Percentiles rank a stretch among this genome's conserved stretches.
Evolutionary conservation across 2,888 invertebrate species (phyloP).

Genomic region (Carabus problematicus): DNA sequence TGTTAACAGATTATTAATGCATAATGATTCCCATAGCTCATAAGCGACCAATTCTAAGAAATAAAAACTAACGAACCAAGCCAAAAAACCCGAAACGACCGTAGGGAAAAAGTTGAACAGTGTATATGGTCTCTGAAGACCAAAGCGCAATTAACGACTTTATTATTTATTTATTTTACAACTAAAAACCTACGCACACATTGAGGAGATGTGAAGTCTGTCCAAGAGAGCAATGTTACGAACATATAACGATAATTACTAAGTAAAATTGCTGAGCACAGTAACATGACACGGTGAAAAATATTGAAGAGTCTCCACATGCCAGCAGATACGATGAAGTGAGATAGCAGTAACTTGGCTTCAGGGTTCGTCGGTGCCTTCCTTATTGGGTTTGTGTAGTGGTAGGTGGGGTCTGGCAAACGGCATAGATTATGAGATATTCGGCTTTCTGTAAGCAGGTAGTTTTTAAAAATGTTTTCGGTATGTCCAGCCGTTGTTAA

Average conservation of each 20-base stretch:
- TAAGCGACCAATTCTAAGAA: background rate
- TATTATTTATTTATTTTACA: slow-evolving; percentile 42
- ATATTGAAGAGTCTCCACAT: slow-evolving; percentile 15
- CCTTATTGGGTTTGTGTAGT: slow-evolving; percentile 8
- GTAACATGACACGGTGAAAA: slow-evolving; percentile 41
- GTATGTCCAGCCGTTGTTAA: slow-evolving; percentile 54
- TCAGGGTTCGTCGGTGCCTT: background rate
- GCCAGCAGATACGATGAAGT: background rate
- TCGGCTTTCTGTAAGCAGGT: slow-evolving; percentile 52
- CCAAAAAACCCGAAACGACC: background rate
- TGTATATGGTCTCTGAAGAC: slow-evolving; percentile 5
- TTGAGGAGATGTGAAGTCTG: slow-evolving; percentile 1
- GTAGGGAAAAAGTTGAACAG: background rate
- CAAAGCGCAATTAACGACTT: slow-evolving; percentile 40
- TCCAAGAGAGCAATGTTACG: slow-evolving; percentile 35
- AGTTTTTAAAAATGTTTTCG: slow-evolving; percentile 55
- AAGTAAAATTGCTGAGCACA: slow-evolving; percentile 40
- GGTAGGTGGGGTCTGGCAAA: slow-evolving; percentile 7
- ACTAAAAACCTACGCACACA: slow-evolving; percentile 35
- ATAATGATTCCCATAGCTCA: too few relatives aligned
- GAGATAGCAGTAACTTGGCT: slow-evolving; percentile 2
- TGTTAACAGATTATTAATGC: too few relatives aligned
- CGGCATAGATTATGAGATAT: slow-evolving; percentile 35
- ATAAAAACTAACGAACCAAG: background rate
- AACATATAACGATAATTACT: slow-evolving; percentile 38